phyloP scores from a whole-genome alignment of 2,113 vertebrate genomes.

The Carassius auratus region DNA sequence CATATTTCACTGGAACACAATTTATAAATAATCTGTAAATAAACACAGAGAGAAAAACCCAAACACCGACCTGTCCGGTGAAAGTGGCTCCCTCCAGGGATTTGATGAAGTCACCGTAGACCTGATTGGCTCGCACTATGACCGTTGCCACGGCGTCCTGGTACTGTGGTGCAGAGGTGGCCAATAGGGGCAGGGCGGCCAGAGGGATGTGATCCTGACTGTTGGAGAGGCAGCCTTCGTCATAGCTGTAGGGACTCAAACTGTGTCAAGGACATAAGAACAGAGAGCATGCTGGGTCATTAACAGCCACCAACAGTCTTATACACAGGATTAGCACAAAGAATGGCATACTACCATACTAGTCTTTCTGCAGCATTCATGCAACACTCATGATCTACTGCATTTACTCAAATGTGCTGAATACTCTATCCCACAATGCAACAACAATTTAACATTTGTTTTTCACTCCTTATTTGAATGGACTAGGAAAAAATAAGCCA shows the following conservation, averaged over 20 bases:
- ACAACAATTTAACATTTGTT: not conserved
- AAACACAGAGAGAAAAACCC: not conserved
- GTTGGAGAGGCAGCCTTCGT: conserved; percentile 92
- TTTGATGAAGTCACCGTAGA: conserved; percentile 89
- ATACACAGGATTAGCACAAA: not conserved
- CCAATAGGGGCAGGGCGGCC: conserved; percentile 91
- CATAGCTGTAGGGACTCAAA: conserved; percentile 94
- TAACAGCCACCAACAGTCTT: not conserved
- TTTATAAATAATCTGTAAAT: not conserved
- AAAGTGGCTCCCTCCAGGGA: conserved; percentile 89
- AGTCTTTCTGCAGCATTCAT: not conserved
- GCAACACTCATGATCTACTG: not conserved
- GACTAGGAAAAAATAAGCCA: not conserved
- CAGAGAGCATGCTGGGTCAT: conserved; percentile 22
- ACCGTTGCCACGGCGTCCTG: conserved; percentile 92
- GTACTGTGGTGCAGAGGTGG: conserved; percentile 94
- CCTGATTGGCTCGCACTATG: conserved; percentile 92
- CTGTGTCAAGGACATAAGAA: conserved; percentile 69
- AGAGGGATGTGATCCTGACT: conserved; percentile 98
- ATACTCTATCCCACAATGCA: not conserved
- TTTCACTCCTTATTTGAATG: not conserved
- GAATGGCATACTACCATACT: not conserved
- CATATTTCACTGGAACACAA: not conserved
- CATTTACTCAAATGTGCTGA: not conserved
- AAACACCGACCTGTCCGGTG: conserved; percentile 86